Evolutionary conservation across 64 coral and sea anemone species (phyloP).

Genomic region (Dendrophyllia cribrosa): DNA sequence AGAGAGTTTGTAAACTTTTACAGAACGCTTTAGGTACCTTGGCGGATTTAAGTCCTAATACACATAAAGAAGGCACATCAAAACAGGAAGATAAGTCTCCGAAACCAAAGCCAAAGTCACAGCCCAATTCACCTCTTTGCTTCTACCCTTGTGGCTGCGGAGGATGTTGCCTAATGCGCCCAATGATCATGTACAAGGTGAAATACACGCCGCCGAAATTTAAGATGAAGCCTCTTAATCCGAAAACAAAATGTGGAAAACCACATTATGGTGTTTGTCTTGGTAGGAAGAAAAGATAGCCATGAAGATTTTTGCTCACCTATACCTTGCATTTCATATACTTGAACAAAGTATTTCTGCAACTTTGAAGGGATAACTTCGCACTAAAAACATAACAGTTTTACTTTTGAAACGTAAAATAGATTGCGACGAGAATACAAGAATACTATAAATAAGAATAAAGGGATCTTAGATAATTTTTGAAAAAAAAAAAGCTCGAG

Average conservation of each 20-base stretch:
- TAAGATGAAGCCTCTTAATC: slow-evolving; percentile 50
- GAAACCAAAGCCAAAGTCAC: not conserved
- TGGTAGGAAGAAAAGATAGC: slow-evolving; percentile 3
- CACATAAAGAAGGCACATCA: too few species aligned
- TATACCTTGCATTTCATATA: not conserved
- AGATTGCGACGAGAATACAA: too few species aligned
- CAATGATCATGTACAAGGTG: slow-evolving; percentile 35
- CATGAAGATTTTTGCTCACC: not conserved
- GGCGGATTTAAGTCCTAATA: not conserved
- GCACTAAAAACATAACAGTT: too few species aligned
- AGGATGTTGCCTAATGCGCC: slow-evolving; percentile 16
- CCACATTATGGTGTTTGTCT: not conserved
- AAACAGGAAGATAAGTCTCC: not conserved
- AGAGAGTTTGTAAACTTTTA: not conserved
- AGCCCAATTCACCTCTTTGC: not conserved
- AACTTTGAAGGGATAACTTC: too few species aligned
- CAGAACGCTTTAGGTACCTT: not conserved
- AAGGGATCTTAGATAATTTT: too few species aligned
- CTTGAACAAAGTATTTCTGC: too few species aligned
- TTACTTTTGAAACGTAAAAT: too few species aligned
- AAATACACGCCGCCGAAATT: slow-evolving; percentile 66
- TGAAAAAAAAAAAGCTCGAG: too few species aligned
- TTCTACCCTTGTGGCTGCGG: slow-evolving; percentile 21
- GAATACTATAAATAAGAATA: too few species aligned
- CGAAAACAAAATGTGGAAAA: slow-evolving; percentile 22